Base-by-base conservation (phyloP, 2,888 invertebrate species). In the Eupithecia subumbrata region DNA sequence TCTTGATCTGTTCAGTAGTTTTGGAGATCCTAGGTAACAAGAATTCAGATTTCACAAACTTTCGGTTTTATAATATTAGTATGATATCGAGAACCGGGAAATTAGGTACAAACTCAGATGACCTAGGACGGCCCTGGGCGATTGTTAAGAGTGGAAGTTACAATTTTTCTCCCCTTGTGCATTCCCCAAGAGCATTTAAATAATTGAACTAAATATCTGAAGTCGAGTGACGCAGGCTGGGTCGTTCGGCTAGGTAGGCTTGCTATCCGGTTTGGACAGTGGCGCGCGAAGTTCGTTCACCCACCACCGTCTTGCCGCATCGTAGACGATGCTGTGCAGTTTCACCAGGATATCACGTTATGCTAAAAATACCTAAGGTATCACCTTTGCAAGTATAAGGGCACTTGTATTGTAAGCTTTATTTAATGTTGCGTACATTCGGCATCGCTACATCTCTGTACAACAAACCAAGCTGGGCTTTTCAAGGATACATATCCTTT, bases 251-350 rank as follows among this genome's bases (percentile, higher is more conserved):
- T 90, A 89, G 90, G 88, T 88, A 89, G 90, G 87, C 89, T 84
- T 82, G 84, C 90, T 91, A 93, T 91, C 94, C 94, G 93, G 94
- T 94, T 94, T 93, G 90, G 90, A 86, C 85, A 86, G 82, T 84
- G 87, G 82, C 86, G 84, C 84, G 82, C 84, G 75, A 84, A 91
- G 93, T 92, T 94, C 92, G 91, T 94, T 94, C 92, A 93, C 92
- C 93, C 84, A 89, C 93, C 84, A 89, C 79, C 80, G 82, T 80
- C 88, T 88, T 86, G 89, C 88, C 86, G 88, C 86, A 86, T 88
- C 87, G 88, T 88, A 89, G 89, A 90, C 89, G 82, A 84, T 86
- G 88, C 85, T 88, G 82, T 85, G 89, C 85, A 90, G 87, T 91
- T 91, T 91, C 91, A 90, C 88, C 88, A 87, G 84, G 82, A 84